These are phyloP conservation scores for Arizona elegans DNA, from an alignment of 2,113 vertebrate genomes.

Conservation along the genomic window DNA sequence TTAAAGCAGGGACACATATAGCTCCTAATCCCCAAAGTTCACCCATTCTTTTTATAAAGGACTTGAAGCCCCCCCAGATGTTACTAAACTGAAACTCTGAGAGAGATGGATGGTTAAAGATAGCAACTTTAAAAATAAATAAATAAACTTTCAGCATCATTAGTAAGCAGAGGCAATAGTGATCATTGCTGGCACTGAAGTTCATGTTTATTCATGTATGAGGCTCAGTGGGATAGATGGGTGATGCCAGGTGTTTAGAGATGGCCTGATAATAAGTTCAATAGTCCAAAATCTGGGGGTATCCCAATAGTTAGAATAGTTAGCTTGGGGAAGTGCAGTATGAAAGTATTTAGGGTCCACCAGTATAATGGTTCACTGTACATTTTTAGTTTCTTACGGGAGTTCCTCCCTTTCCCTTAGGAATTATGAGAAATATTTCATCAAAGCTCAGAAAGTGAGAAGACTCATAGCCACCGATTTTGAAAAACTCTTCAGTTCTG, in stretches of 20 bases:
- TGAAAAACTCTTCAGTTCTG: conserved; percentile 75
- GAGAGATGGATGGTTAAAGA: too few species aligned
- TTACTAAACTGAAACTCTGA: not conserved
- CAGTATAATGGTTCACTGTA: not conserved
- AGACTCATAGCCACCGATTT: conserved; percentile 91
- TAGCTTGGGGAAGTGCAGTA: not conserved
- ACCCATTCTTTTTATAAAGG: not conserved
- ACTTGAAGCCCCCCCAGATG: not conserved
- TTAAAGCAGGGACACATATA: not conserved
- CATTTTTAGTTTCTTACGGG: not conserved
- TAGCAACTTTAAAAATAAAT: too few species aligned
- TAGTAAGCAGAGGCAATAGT: not conserved
- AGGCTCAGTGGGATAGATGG: not conserved
- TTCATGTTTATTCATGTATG: not conserved
- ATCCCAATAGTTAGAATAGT: not conserved
- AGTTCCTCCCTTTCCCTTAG: conserved; percentile 57
- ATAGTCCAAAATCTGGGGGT: not conserved
- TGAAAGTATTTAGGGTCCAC: not conserved
- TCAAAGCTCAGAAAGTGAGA: conserved; percentile 91
- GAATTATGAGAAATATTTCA: conserved; percentile 89
- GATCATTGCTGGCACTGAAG: not conserved
- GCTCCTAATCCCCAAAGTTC: not conserved
- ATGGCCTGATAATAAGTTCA: not conserved
- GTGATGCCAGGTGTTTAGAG: not conserved
- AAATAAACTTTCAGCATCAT: not conserved